A percentile compares a stretch with the other conserved stretches of the same genome.
Evolutionary conservation across 2,797 vertebrate species (phyloP).

Genomic region (Sebastes kiyomatsui): DNA sequence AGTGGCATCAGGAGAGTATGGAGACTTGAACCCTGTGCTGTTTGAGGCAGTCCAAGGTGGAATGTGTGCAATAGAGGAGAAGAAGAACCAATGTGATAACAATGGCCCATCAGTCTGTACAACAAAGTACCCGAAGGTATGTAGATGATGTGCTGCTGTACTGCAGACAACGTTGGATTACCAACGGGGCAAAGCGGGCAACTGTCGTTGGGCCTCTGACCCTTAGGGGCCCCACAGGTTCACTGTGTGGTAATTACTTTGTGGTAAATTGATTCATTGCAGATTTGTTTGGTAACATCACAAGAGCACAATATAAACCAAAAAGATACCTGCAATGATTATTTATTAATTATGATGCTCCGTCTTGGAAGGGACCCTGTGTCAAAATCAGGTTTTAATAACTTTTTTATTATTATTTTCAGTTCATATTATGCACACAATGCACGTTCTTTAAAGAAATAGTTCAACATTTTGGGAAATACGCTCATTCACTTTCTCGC

Average conservation of each 20-base stretch:
- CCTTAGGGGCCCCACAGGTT: too few relatives aligned
- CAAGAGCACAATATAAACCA: not conserved
- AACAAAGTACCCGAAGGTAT: conserved; percentile 66
- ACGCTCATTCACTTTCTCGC: not conserved
- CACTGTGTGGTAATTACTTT: too few relatives aligned
- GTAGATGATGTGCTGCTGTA: not conserved
- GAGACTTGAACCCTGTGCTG: conserved; percentile 92
- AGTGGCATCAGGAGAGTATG: conserved; percentile 96
- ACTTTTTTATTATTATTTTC: not conserved
- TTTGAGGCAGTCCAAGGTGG: conserved; percentile 92
- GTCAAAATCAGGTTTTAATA: not conserved
- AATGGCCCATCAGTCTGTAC: conserved; percentile 74
- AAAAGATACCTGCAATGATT: not conserved
- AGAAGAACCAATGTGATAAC: conserved; percentile 83
- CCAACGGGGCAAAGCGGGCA: too few relatives aligned
- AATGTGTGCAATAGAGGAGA: conserved; percentile 87
- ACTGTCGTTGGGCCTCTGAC: too few relatives aligned
- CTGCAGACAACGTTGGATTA: too few relatives aligned
- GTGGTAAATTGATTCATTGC: not conserved
- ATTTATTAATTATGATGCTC: not conserved
- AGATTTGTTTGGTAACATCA: not conserved
- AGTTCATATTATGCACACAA: not conserved
- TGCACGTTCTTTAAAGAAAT: not conserved
- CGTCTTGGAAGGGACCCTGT: not conserved
- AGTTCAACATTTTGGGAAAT: too few relatives aligned